Evolutionary conservation across 2,888 invertebrate species (phyloP).

Genomic region (Phorcus lineatus): DNA sequence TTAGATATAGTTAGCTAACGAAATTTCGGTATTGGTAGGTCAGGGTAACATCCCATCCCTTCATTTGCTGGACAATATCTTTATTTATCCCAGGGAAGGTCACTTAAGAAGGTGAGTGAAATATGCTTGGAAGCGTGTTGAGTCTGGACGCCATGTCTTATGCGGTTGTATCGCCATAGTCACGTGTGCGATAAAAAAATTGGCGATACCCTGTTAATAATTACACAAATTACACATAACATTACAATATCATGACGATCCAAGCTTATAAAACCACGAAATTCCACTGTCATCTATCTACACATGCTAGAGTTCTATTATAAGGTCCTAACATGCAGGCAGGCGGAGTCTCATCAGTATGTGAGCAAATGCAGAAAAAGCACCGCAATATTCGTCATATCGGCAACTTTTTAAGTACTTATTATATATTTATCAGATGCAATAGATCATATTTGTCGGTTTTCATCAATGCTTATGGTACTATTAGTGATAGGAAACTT

Average conservation of each 20-base stretch:
- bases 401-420: too few species aligned
- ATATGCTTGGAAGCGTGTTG: constrained; percentile 25
- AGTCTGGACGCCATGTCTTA: constrained; percentile 23
- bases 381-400: background rate
- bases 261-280: background rate
- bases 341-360: constrained; percentile 23
- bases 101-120: constrained; percentile 22
- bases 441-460: too few species aligned
- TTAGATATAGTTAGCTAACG: constrained; percentile 20
- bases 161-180: constrained; percentile 6
- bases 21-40: constrained; percentile 18
- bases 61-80: constrained; percentile 8
- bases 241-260: background rate
- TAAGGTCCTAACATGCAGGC: constrained; percentile 14
- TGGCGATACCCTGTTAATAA: background rate
- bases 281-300: background rate
- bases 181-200: constrained; percentile 20
- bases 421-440: too few species aligned
- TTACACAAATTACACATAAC: background rate
- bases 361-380: constrained; percentile 12
- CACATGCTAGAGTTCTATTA: background rate
- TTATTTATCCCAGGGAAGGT: constrained; percentile 17
- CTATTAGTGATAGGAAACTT: too few species aligned
- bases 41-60: background rate
- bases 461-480: too few species aligned